These are phyloP conservation scores for Lumbricus terrestris DNA, from an alignment of 2,888 invertebrate genomes.

Conservation along the genomic window DNA sequence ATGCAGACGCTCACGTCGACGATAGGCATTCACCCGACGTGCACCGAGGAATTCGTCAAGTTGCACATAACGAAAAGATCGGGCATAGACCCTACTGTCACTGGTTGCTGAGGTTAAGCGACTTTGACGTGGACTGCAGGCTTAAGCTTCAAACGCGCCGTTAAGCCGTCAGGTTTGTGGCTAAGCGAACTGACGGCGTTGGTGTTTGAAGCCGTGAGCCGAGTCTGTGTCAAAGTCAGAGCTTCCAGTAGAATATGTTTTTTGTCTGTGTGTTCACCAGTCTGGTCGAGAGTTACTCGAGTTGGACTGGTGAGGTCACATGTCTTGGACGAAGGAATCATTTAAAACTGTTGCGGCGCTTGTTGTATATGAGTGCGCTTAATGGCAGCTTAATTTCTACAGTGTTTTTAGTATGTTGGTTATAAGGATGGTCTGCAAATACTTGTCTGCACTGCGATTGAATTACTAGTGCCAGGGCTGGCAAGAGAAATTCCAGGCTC, in stretches of 20 bases:
- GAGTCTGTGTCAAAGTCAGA: not conserved
- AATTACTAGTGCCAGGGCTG: not conserved
- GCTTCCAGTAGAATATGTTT: not conserved
- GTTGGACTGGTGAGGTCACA: not conserved
- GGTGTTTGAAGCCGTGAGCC: not conserved
- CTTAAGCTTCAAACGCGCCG: not conserved
- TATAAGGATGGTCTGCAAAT: not conserved
- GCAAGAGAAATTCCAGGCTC: too few species aligned
- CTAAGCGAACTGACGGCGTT: not conserved
- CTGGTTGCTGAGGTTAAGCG: constrained; percentile 88
- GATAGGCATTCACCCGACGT: constrained; percentile 68
- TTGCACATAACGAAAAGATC: constrained; percentile 86
- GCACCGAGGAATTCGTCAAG: constrained; percentile 72
- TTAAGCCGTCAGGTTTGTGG: not conserved
- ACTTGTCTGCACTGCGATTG: not conserved
- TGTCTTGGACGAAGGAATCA: constrained; percentile 9
- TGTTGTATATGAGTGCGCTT: not conserved
- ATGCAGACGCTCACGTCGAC: constrained; percentile 64
- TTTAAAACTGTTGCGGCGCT: not conserved
- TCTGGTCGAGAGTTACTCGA: not conserved
- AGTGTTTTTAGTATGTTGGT: not conserved
- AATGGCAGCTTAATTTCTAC: not conserved
- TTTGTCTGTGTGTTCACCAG: not conserved
- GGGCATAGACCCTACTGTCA: constrained; percentile 81
- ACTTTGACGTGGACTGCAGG: not conserved